Conservation (phyloP, 2,888 invertebrate genomes). For the Teinopalpus imperialis region DNA sequence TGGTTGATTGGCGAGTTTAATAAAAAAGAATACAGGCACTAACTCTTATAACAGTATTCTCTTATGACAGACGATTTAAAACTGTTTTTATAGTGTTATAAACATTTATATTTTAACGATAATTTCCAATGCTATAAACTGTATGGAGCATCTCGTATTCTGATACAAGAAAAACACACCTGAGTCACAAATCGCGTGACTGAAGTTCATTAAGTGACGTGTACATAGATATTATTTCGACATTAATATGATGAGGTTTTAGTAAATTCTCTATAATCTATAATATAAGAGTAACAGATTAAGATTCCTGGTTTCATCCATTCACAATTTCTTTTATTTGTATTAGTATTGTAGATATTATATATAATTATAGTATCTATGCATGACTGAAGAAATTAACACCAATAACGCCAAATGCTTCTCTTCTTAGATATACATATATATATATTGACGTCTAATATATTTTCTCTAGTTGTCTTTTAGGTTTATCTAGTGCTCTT, state of each 20-base stretch:
- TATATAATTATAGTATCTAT: too few species aligned
- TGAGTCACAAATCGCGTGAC: slow-evolving; percentile 43
- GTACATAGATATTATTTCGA: slow-evolving; percentile 50
- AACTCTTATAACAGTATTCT: slow-evolving; percentile 18
- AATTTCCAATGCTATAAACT: slow-evolving; percentile 8
- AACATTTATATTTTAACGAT: slow-evolving; percentile 13
- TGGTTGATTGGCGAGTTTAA: slow-evolving; percentile 21
- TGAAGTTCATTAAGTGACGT: slow-evolving; percentile 46
- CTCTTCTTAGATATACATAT: too few species aligned
- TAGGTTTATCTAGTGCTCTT: too few species aligned
- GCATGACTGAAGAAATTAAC: too few species aligned
- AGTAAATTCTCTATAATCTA: too few species aligned
- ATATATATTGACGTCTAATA: too few species aligned
- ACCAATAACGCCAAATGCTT: too few species aligned
- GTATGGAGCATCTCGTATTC: slow-evolving; percentile 4
- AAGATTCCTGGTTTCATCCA: too few species aligned
- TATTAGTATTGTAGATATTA: too few species aligned
- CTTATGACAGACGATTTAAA: slow-evolving; percentile 12
- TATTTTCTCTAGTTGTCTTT: slow-evolving; percentile 2
- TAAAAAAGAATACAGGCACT: slow-evolving; percentile 10
- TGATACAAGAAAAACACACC: slow-evolving; percentile 28
- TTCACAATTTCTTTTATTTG: too few species aligned
- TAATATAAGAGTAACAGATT: too few species aligned
- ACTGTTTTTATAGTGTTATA: slow-evolving; percentile 15
- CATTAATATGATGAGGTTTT: slow-evolving; percentile 42